Evolutionary conservation across 1,140 invertebrate species (phyloP).

Genomic region (Tachypleus tridentatus): DNA sequence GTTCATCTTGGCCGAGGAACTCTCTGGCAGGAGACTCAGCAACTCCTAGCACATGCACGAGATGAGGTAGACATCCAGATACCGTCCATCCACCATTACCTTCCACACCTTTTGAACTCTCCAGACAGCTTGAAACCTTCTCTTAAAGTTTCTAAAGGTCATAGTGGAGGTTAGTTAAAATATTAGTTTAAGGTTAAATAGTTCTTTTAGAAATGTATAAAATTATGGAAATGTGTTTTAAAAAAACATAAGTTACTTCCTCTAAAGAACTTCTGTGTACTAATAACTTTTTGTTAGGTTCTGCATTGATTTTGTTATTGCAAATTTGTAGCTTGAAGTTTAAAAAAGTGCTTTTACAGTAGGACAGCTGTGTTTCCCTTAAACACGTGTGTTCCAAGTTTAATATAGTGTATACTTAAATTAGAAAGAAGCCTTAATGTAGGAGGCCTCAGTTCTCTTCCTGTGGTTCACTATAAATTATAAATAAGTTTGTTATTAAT

Average conservation of each 20-base stretch:
- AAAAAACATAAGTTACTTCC: not conserved
- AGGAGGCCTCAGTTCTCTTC: too few relatives aligned
- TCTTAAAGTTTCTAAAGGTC: conserved; percentile 58
- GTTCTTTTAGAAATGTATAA: not conserved
- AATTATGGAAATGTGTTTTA: conserved; percentile 7
- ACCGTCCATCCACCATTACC: conserved; percentile 69
- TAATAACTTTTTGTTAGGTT: too few relatives aligned
- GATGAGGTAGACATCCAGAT: conserved; percentile 33
- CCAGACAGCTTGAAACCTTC: conserved; percentile 62
- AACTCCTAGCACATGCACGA: conserved; percentile 25
- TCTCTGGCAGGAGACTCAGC: conserved; percentile 24
- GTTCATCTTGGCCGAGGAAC: conserved; percentile 6
- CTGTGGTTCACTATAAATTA: too few relatives aligned
- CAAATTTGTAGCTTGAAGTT: too few relatives aligned
- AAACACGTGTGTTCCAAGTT: too few relatives aligned
- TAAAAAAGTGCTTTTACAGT: too few relatives aligned
- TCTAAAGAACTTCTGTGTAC: not conserved
- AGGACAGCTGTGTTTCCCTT: too few relatives aligned
- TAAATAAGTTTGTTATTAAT: too few relatives aligned
- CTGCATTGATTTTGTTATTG: too few relatives aligned
- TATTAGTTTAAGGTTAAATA: not conserved
- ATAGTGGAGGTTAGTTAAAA: conserved; percentile 45
- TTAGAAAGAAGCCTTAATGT: too few relatives aligned
- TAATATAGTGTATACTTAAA: too few relatives aligned
- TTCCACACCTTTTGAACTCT: conserved; percentile 67